Base-by-base conservation (phyloP, 2,888 invertebrate genomes). In the Orthonevra nobilis region DNA sequence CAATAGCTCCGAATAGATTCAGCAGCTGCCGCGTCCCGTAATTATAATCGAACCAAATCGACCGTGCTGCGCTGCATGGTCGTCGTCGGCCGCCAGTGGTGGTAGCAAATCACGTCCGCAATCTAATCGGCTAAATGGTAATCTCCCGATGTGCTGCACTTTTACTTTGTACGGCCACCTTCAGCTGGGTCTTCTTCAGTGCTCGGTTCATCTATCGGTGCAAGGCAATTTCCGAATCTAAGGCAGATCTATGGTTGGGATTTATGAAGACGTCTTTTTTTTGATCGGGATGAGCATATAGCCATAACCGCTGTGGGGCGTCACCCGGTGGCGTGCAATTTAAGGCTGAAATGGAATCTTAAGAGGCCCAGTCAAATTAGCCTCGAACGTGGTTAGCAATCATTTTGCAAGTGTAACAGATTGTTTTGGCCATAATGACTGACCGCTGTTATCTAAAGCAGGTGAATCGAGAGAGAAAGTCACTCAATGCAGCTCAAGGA, bases 101-200 rank as follows among this genome's bases (percentile, higher is more conserved):
- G 73, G 79, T 79, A 79, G 79, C 79, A 79, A 79, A 79, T 73
- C 79, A 79, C 79, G 79, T 79, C 73, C 73, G 79, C 73, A 73
- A 79, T 79, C 73, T 79, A 73, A 68, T 68, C 66, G 66, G 20
- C 66, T 79, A 73, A 79, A 79, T 79, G 73, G 79, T 73, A 66
- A 79, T 73, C 60, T 66, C n/a, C n/a, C 64, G 60, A 79, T 66
- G 60, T 40, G 66, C 64, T 73, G 73, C 73, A 79, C 79, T 79
- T 79, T 79, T 79, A 73, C 79, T 73, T 73, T 61, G 66, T n/a
- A 5, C 17, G 14, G 19, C 40, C 48, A 34, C 23, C 54, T 69
- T 30, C 26, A 34, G 23, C 14, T 38, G 50, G 26, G 26, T n/a
- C 42, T 52, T 60, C 26, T 30, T 38, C 40, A 68, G 60, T 42